Evolutionary conservation across 1,140 invertebrate species (phyloP), one percentile per base, ranked within the genome.

Genomic region (Bombus sibiricus): DNA sequence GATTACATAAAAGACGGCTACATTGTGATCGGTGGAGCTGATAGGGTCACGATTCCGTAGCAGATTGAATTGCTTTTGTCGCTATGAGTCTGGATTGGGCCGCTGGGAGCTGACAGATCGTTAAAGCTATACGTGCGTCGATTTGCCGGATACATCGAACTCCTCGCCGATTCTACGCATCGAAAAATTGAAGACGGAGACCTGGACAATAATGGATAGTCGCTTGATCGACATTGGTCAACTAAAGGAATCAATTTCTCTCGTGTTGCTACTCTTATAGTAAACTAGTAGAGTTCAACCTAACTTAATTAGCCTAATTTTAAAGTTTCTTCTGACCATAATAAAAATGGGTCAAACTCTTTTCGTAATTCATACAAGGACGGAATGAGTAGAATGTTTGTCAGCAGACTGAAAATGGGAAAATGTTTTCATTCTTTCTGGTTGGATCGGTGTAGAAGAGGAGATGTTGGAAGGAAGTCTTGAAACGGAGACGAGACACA

Each of bases 1-100:
- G 28, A 73, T 73, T 73, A 73, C 41, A 43, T 43, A 73, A 73
- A 13, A 73, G 71, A 43, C 15, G 39, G 2, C 28, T 18, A 18
- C n/a, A 73, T 73, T 41, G 39, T 18, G 71, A 43, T 15, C 37
- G 13, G 34, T 28, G 22, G 32, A 41, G 1, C 25, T 28, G 37
- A 71, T 43, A 22, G 28, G 41, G n/a, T 43, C 28, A 43, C 71
- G 71, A 73, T 73, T 73, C 41, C 28, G 28, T 62, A 41, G 41
- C 71, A 43, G 71, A 73, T 73, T 73, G 71, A 73, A 73, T 73
- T 43, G 71, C 71, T 25, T 73, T 13, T 73, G 71, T 73, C 71
- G 39, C 39, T n/a, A 25, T 43, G 71, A 43, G 13, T 41, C 71
- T 43, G 39, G 28, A 43, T 73, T 43, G 41, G n/a, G 1, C 39